Base-by-base conservation (phyloP, 2,888 invertebrate genomes). In the Arrhopalites spinosus region DNA sequence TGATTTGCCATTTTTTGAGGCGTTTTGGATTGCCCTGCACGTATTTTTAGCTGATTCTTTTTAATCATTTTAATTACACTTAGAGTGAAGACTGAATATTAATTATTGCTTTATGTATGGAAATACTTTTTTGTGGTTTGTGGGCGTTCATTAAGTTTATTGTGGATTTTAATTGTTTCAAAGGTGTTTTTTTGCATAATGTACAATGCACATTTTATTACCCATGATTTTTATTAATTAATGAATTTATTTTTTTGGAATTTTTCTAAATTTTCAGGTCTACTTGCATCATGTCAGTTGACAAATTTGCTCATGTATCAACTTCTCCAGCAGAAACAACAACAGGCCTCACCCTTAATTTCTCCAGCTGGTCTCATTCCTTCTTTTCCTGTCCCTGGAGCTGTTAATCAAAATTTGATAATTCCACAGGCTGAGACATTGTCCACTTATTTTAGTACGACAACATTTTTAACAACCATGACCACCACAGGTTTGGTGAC, bases 241-340 rank as follows among this genome's bases (percentile, higher is more conserved):
- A 36, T 66, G 23, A 17, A 53, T 17, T 59, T 59, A 36, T 66
- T 43, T n/a, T 30, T 63, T 63, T 3, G 3, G 30, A 29, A 29
- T 63, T 7, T 59, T 23, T 47, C 25, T 76, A 77, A 5, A 75
- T n/a, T n/a, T n/a, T n/a, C n/a, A 83, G 83, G 80, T 73, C 75
- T 82, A 25, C 78, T 83, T 47, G 80, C 81, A 15, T 80, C 81
- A n/a, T 83, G 83, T 76, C 83, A 83, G 68, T 74, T 83, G 63
- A 83, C 83, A 25, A 83, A 83, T 63, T 73, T 83, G 43, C 78
- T 83, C 20, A 79, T 83, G n/a, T 83, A 81, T 74, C 81, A 83
- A 77, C 61, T 82, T 15, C 73, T 82, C 20, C 80, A 81, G 61
- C 82, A 82, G 75, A 72, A 78, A 45, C 66, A 77, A 73, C 76